Conservation (phyloP, 2,113 vertebrate species). For the Ancistrus triradiatus region DNA sequence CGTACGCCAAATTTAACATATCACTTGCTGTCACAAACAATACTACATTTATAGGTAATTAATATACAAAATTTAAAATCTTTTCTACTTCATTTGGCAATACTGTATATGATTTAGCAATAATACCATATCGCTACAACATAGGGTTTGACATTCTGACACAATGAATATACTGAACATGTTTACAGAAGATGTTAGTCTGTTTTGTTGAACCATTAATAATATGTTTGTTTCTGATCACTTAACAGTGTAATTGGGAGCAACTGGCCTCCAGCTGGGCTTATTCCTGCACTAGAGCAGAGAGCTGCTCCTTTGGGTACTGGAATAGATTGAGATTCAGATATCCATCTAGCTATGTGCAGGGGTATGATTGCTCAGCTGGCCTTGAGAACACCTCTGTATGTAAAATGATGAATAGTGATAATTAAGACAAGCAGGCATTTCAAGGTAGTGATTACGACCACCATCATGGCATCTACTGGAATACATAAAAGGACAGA, state of each 20-base stretch:
- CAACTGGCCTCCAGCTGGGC: neutral
- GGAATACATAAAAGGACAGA: slow-evolving; percentile 10
- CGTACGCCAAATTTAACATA: no score
- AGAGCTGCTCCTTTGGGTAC: slow-evolving; percentile 9
- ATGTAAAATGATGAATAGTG: slow-evolving; percentile 26
- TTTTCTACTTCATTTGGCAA: no score
- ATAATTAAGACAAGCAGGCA: slow-evolving; percentile 30
- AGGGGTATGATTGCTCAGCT: slow-evolving; percentile 15
- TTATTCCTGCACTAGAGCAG: slow-evolving; percentile 18
- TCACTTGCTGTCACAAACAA: no score
- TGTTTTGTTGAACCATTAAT: slow-evolving; percentile 6
- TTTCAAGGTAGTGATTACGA: slow-evolving; percentile 21
- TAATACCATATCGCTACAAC: no score
- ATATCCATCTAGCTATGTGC: neutral
- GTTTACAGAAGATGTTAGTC: no score
- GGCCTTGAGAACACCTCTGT: slow-evolving; percentile 28
- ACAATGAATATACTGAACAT: no score
- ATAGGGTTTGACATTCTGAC: no score
- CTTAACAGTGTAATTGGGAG: neutral
- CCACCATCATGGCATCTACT: slow-evolving; percentile 5
- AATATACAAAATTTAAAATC: no score
- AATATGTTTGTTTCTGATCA: slow-evolving; percentile 13
- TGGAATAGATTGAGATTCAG: slow-evolving; percentile 13
- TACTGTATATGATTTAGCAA: no score
- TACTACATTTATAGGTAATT: no score